Evolutionary conservation across 2,888 invertebrate species (phyloP), one percentile per base, ranked within the genome.

Genomic region (Willowsia nigromaculata): DNA sequence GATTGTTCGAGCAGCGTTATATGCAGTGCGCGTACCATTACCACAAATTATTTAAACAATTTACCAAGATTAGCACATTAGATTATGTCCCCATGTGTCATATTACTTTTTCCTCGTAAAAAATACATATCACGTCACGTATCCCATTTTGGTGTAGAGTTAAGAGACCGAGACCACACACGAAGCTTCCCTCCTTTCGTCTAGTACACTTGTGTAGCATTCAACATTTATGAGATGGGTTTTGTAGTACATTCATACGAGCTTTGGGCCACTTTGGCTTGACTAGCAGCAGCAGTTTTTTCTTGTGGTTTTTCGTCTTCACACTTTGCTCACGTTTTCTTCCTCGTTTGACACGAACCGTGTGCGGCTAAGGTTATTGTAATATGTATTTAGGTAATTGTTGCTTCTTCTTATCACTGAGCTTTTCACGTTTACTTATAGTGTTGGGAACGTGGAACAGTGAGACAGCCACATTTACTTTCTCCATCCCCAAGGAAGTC

Each of bases 1-100:
- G 25, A n/a, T 18, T 18, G 15, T 56, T 7, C 5, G 18, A 9
- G 15, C 3, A 11, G 18, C 71, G 62, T 33, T 37, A 33, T 40
- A 65, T 47, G 47, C 50, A 62, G 27, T 27, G 13, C 13, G 11
- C 27, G 11, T 15, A 33, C 83, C 71, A 83, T 83, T 83, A 74
- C 76, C 33, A 53, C 30, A 62, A 30, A 40, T 56, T 76, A 71
- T 88, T 87, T 81, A 87, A 87, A 87, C 87, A 59, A 84, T 88
- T 84, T 88, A 88, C 84, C 84, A n/a, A 78, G 88, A 88, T 78
- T 88, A 83, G 53, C 83, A 71, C 88, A 88, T 88, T 78, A 78
- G 76, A 88, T 84, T 84, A 80, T 84, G 88, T 88, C 84, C 88
- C 84, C 83, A 88, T 88, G 83, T 88, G 88, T 84, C 88, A 88